Conservation (phyloP, 2,797 vertebrate species). For the Numenius phaeopus region DNA sequence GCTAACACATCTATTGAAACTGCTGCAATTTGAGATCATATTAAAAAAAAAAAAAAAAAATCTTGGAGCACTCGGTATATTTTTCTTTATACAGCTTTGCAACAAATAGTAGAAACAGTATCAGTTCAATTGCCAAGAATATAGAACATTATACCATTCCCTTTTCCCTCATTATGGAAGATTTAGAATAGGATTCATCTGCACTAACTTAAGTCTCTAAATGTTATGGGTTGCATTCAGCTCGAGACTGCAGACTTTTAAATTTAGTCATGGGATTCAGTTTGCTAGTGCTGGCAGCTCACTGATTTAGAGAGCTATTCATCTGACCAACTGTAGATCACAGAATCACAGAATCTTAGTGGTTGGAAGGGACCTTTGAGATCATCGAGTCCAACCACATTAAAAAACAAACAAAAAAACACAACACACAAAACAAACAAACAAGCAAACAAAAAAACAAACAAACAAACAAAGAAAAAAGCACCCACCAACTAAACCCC, state of each 20-base stretch:
- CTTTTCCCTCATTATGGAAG: neutral
- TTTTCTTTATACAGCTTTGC: neutral
- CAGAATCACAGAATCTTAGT: too few relatives aligned
- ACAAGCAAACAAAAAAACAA: too few relatives aligned
- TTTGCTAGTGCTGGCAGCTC: neutral
- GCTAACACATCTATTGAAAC: neutral
- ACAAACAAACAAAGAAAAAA: too few relatives aligned
- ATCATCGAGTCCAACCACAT: too few relatives aligned
- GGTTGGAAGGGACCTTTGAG: too few relatives aligned
- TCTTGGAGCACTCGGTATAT: neutral
- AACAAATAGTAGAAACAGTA: neutral
- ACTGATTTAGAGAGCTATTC: neutral
- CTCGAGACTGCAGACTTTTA: neutral
- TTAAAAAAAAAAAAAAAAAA: neutral
- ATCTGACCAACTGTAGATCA: neutral
- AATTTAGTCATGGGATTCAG: neutral
- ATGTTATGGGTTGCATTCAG: neutral
- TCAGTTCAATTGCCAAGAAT: neutral
- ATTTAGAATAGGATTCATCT: neutral
- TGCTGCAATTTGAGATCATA: neutral
- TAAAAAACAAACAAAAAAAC: too few relatives aligned
- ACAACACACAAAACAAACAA: too few relatives aligned
- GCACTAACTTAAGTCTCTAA: neutral
- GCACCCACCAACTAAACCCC: too few relatives aligned
- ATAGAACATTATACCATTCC: neutral